Evolutionary conservation across 2,797 vertebrate species (phyloP).

Genomic region (Pachyuromys duprasi): DNA sequence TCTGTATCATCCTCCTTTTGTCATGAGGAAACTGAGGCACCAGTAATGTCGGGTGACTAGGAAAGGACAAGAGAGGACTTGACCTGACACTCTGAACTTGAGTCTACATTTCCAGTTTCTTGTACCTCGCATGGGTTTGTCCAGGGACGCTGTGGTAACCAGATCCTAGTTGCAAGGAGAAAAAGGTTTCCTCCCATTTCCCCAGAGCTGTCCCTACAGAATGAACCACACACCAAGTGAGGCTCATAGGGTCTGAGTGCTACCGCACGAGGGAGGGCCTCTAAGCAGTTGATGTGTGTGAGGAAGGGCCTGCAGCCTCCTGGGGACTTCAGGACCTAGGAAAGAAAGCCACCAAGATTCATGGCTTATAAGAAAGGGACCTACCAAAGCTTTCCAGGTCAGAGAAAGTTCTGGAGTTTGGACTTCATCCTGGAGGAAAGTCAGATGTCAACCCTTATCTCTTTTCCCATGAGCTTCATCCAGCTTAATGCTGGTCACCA

Average conservation of each 20-base stretch:
- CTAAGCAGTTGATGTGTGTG: accelerated
- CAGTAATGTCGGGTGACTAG: background rate
- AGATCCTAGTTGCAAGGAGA: background rate
- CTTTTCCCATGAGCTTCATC: background rate
- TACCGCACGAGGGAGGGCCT: accelerated
- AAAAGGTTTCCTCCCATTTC: background rate
- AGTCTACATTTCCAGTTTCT: background rate
- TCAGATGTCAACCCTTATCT: constrained; percentile 13
- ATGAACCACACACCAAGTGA: background rate
- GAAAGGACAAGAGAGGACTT: background rate
- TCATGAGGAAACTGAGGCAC: background rate
- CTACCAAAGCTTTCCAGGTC: background rate
- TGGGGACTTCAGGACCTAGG: background rate
- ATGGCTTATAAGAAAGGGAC: background rate
- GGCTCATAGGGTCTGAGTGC: background rate
- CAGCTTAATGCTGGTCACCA: background rate
- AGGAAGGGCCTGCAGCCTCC: background rate
- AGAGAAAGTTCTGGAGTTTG: constrained; percentile 32
- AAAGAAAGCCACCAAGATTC: constrained; percentile 11
- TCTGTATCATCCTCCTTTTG: background rate
- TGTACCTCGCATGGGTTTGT: background rate
- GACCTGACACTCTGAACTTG: background rate
- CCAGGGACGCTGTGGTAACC: background rate
- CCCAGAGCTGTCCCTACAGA: background rate
- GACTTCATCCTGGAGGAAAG: background rate